These are phyloP conservation scores for Gymnopithys bicolor DNA, from an alignment of 2,797 vertebrate species.

Conservation along the genomic window DNA sequence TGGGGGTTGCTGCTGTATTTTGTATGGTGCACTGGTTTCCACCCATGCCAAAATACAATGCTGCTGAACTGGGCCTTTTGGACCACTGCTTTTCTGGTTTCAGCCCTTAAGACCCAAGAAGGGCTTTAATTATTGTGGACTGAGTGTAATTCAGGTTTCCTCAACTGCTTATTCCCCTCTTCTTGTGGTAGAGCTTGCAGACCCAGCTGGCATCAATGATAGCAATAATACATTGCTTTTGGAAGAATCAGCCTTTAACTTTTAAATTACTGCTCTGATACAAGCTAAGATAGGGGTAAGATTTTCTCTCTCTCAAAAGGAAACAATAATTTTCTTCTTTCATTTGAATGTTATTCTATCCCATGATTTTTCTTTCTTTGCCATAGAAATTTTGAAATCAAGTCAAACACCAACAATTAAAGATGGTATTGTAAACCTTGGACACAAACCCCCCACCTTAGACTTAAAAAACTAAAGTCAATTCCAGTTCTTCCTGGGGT, in stretches of 20 bases:
- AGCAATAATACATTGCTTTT: not conserved
- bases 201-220: not conserved
- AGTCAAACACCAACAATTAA: not conserved
- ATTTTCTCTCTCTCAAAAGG: not conserved
- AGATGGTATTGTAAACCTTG: not conserved
- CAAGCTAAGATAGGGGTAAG: not conserved
- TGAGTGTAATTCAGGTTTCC: not conserved
- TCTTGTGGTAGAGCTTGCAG: not conserved
- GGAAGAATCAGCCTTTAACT: not conserved
- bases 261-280: not conserved
- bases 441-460: not conserved
- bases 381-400: not conserved
- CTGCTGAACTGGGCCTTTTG: not conserved
- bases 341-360: not conserved
- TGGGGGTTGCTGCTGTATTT: not conserved
- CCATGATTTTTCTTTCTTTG: not conserved
- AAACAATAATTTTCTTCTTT: not conserved
- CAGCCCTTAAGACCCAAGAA: not conserved
- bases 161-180: not conserved
- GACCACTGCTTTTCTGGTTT: not conserved
- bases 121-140: not conserved
- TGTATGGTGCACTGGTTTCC: rapidly evolving
- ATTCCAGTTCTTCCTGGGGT: not conserved
- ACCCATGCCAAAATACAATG: not conserved
- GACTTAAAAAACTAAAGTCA: not conserved